phyloP scores from a whole-genome alignment of 37 sponge, comb jelly and placozoan species.

The Cliona cf. orientalis region DNA sequence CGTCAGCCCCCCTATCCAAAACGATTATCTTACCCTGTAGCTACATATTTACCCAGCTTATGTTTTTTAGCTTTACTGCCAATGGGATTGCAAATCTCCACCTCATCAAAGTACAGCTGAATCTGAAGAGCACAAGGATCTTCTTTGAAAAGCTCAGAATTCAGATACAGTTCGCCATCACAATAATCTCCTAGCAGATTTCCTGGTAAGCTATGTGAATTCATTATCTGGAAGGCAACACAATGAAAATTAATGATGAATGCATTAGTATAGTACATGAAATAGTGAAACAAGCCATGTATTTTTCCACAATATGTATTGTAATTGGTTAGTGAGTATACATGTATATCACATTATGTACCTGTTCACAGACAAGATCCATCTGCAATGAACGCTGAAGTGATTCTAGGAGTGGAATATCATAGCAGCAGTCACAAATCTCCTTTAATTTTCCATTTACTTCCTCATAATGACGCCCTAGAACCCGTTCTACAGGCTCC shows the following conservation, averaged over 20 bases:
- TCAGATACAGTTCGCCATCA: slow-evolving; percentile 47
- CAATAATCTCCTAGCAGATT: slow-evolving; percentile 40
- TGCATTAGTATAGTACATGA: no score
- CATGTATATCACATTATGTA: no score
- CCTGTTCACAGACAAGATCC: background rate
- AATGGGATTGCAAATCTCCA: slow-evolving; percentile 70
- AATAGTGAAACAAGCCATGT: no score
- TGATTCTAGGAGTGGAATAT: slow-evolving; percentile 9
- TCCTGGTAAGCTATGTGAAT: background rate
- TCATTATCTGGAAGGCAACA: slow-evolving; percentile 8
- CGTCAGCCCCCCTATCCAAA: no score
- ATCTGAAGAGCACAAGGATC: slow-evolving; percentile 48
- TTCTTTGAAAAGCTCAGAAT: slow-evolving; percentile 33
- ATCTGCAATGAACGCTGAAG: background rate
- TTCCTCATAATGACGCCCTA: background rate
- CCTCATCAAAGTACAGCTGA: slow-evolving; percentile 63
- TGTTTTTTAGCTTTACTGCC: slow-evolving; percentile 60
- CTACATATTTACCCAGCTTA: slow-evolving; percentile 57
- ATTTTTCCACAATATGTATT: no score
- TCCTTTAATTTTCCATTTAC: background rate
- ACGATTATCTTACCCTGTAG: no score
- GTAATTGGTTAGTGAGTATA: no score
- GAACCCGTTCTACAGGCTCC: background rate
- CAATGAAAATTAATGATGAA: no score
- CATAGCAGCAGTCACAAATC: background rate